A percentile compares a stretch with the other conserved stretches of the same genome.
Conservation (phyloP, 2,113 vertebrate species). For the Dromaius novaehollandiae region DNA sequence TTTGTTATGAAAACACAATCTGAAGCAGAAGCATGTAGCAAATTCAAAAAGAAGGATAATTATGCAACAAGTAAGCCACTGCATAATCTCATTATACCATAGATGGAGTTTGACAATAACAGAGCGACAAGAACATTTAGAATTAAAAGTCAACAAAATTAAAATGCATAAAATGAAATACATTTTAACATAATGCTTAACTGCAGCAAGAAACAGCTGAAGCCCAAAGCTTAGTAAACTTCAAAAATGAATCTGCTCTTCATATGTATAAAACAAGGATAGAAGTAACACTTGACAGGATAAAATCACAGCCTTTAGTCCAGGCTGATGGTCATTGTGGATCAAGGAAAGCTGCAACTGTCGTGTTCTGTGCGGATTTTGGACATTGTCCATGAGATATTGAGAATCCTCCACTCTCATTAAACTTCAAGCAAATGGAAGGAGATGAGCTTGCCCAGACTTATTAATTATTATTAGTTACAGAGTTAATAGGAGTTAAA, state of each 20-base stretch:
- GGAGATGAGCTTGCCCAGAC: fast-evolving
- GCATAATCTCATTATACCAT: constrained; percentile 28
- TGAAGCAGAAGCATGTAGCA: background rate
- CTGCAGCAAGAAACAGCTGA: background rate
- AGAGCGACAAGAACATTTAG: background rate
- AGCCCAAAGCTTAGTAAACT: background rate
- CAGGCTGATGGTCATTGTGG: fast-evolving
- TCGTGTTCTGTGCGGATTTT: background rate
- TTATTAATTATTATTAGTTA: background rate
- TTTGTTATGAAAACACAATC: constrained; percentile 17
- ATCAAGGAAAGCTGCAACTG: background rate
- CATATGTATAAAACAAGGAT: background rate
- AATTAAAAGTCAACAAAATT: constrained; percentile 46
- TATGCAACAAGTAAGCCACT: constrained; percentile 4
- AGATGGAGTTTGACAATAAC: background rate
- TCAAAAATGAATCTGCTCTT: background rate
- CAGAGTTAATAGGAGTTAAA: background rate
- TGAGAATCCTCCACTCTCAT: background rate
- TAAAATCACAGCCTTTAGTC: background rate
- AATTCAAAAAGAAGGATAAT: constrained; percentile 31
- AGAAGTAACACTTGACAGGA: background rate
- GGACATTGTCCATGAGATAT: fast-evolving
- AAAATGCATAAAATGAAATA: background rate
- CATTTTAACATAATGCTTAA: background rate
- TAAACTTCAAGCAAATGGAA: background rate